A percentile compares a stretch with the other conserved stretches of the same genome.
Conservation (phyloP, 2,797 vertebrate genomes). For the Calcarius lapponicus region DNA sequence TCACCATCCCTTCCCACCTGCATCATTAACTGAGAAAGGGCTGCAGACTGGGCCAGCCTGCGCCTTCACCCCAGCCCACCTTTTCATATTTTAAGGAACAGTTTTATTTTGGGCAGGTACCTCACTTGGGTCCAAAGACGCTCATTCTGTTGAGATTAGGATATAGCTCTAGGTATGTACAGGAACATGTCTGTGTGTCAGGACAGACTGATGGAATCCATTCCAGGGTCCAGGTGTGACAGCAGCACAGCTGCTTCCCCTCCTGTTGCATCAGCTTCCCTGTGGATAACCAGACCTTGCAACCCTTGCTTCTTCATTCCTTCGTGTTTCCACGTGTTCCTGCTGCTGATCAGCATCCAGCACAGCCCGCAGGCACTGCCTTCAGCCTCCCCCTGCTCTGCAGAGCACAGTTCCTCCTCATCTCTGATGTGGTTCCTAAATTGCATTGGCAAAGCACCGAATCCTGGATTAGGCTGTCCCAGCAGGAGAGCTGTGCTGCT, state of each 20-base stretch:
- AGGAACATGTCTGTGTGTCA: not conserved
- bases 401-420: not conserved
- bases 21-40: not conserved
- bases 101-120: not conserved
- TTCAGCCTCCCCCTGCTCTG: not conserved
- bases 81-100: rapidly evolving
- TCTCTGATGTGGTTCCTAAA: not conserved
- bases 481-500: not conserved
- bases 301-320: not conserved
- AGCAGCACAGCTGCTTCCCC: not conserved
- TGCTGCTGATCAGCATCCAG: not conserved
- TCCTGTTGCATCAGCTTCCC: not conserved
- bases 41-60: not conserved
- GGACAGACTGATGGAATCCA: not conserved
- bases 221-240: not conserved
- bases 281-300: not conserved
- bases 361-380: not conserved
- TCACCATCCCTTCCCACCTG: not conserved
- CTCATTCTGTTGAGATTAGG: not conserved
- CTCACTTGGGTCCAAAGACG: not conserved
- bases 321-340: not conserved
- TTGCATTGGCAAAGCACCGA: rapidly evolving
- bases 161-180: rapidly evolving
- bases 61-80: not conserved
- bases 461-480: not conserved